A percentile compares a stretch with the other conserved stretches of the same genome.
phyloP scores from a whole-genome alignment of 2,113 vertebrate species.

The Empidonax alnorum region DNA sequence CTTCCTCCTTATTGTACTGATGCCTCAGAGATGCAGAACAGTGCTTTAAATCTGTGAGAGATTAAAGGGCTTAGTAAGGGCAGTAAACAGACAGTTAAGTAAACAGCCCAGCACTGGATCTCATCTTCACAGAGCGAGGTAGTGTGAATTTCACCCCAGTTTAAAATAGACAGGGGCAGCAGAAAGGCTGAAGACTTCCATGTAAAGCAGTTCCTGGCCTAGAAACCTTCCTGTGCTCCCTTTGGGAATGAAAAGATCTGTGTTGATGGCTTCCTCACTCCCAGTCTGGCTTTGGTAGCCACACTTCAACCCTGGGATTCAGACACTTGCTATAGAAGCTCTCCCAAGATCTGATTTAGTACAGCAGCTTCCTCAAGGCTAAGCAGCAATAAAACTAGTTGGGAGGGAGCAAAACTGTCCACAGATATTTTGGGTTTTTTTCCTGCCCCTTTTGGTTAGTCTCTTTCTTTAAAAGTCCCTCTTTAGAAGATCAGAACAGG shows the following conservation, averaged over 20 bases:
- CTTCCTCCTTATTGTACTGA: neutral
- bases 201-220: constrained; percentile 39
- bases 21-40: constrained; percentile 38
- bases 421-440: neutral
- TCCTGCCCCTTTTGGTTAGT: neutral
- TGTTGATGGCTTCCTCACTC: neutral
- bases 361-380: constrained; percentile 42
- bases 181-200: constrained; percentile 47
- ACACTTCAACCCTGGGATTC: constrained; percentile 42
- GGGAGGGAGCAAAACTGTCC: constrained; percentile 35
- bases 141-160: constrained; percentile 69
- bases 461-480: neutral
- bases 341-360: neutral
- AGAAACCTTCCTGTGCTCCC: constrained; percentile 31
- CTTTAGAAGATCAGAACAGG: constrained; percentile 27
- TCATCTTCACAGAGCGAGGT: constrained; percentile 67
- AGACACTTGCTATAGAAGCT: neutral
- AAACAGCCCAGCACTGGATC: constrained; percentile 75
- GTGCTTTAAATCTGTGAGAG: constrained; percentile 40
- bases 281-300: constrained; percentile 58
- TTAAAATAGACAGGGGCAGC: constrained; percentile 36
- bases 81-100: constrained; percentile 71
- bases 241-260: constrained; percentile 41
- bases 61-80: constrained; percentile 56
- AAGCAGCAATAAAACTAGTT: constrained; percentile 48